Conservation (phyloP, 2,797 vertebrate genomes). For the Ispidina picta region DNA sequence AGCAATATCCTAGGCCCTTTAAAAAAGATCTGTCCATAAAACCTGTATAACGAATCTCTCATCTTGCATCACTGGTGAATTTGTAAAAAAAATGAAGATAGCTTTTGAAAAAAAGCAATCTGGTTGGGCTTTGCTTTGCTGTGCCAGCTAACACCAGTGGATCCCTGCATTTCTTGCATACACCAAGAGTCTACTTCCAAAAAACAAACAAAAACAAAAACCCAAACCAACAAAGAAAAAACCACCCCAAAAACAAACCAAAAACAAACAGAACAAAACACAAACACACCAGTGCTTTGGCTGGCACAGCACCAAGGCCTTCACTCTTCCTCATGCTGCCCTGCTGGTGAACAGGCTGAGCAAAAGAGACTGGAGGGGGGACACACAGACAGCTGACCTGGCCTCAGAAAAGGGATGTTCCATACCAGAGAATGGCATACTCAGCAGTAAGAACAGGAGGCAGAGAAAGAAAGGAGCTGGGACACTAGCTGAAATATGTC, state of each 20-base stretch:
- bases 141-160: background rate
- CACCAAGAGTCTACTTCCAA: background rate
- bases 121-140: background rate
- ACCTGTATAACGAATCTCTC: background rate
- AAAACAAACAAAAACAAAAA: background rate
- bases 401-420: background rate
- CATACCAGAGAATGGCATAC: background rate
- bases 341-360: background rate
- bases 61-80: background rate
- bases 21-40: background rate
- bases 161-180: background rate
- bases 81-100: background rate
- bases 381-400: background rate
- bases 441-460: background rate
- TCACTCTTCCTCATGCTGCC: too few species aligned
- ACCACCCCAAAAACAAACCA: background rate
- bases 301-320: background rate
- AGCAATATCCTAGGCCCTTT: background rate
- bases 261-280: background rate
- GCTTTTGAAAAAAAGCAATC: background rate
- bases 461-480: background rate
- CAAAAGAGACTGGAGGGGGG: background rate
- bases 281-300: background rate
- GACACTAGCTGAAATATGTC: background rate
- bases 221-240: too few species aligned